Percentiles rank a stretch among this genome's conserved stretches.
Conservation (phyloP, 2,797 vertebrate species). For the Manis crassicaudata region DNA sequence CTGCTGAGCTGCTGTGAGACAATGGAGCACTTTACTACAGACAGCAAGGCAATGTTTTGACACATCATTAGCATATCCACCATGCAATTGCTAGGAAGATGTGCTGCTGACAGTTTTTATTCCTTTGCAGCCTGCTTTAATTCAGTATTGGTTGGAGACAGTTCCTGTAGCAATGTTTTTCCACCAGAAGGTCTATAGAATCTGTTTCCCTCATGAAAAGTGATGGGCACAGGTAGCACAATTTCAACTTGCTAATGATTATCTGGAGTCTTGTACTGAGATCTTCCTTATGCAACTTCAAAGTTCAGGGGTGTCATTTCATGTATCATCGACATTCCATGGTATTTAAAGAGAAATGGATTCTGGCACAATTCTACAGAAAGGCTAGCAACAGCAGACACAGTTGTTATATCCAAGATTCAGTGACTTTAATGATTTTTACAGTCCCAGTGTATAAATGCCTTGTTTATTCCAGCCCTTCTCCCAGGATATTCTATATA, state of each 20-base stretch:
- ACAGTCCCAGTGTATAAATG: background rate
- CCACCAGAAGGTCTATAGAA: constrained; percentile 2
- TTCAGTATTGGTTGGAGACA: constrained; percentile 52
- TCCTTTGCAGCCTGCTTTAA: constrained; percentile 50
- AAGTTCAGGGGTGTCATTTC: constrained; percentile 59
- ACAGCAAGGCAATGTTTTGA: background rate
- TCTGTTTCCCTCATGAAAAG: constrained; percentile 53
- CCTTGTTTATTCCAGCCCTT: background rate
- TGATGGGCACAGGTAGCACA: background rate
- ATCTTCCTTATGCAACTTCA: background rate
- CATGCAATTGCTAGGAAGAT: constrained; percentile 4
- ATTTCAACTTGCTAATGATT: constrained; percentile 61
- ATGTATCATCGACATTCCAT: constrained; percentile 50
- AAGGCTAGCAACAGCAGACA: background rate
- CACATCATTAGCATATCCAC: background rate
- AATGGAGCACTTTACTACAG: background rate
- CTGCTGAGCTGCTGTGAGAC: background rate
- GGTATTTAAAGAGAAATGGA: constrained; percentile 65
- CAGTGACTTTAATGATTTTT: constrained; percentile 28
- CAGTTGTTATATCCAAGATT: background rate
- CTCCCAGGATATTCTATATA: background rate
- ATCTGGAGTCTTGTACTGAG: constrained; percentile 30
- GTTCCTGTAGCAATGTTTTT: constrained; percentile 39
- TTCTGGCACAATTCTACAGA: constrained; percentile 19
- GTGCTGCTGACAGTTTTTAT: constrained; percentile 55